Conservation (phyloP, 2,888 invertebrate genomes). For the Phania funesta region DNA sequence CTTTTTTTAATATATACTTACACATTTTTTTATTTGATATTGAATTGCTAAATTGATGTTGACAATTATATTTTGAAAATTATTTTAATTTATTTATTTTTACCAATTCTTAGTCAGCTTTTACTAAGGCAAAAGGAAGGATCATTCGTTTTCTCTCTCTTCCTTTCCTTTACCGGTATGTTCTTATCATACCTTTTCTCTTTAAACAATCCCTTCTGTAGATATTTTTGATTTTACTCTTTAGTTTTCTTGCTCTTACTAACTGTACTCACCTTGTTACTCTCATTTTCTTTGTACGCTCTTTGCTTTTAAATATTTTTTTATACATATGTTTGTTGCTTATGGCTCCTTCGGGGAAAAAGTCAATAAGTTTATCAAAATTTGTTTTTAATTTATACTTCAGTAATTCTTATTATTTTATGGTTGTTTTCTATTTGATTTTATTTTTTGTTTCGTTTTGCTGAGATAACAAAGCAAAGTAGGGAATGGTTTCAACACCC, state of each 20-base stretch:
- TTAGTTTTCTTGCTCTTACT: neutral
- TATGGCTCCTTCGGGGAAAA: conserved; percentile 32
- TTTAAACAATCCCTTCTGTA: neutral
- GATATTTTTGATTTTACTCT: neutral
- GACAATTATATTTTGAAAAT: no score
- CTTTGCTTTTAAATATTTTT: neutral
- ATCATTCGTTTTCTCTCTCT: no score
- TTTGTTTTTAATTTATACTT: neutral
- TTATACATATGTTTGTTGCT: neutral
- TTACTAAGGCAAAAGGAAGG: no score
- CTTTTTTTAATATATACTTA: no score
- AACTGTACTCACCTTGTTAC: neutral
- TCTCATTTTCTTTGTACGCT: neutral
- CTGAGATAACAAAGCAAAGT: conserved; percentile 32
- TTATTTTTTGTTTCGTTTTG: neutral
- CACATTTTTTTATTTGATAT: no score
- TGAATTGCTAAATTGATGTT: no score
- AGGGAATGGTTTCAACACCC: neutral
- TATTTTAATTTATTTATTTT: no score
- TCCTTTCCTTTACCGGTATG: no score
- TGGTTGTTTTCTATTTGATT: no score
- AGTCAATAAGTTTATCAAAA: conserved; percentile 65
- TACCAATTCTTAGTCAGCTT: no score
- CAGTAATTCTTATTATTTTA: conserved; percentile 20
- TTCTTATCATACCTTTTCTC: neutral